Evolutionary conservation across 2,888 invertebrate genomes (phyloP).

Genomic region (Zaprionus obscuricornis): DNA sequence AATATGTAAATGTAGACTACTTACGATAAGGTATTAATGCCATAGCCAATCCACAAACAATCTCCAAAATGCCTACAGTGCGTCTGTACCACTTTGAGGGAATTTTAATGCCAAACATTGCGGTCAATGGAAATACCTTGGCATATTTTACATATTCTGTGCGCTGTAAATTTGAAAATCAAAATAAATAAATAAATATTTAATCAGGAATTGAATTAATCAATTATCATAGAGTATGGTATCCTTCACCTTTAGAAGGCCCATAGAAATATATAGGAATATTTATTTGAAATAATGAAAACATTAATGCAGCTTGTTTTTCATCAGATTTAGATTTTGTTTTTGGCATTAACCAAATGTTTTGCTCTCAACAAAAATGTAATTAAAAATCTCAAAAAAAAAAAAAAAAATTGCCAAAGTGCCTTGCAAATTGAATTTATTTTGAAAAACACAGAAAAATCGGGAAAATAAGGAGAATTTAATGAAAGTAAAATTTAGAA

Average conservation of each 20-base stretch:
- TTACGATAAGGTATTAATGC: conserved; percentile 93
- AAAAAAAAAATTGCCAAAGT: conserved; percentile 5
- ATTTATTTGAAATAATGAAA: neutral
- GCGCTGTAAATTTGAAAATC: conserved; percentile 87
- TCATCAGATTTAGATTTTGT: too few species aligned
- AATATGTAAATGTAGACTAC: conserved; percentile 74
- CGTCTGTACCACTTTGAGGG: conserved; percentile 96
- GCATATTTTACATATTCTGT: conserved; percentile 98
- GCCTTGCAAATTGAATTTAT: conserved; percentile 6
- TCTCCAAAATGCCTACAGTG: conserved; percentile 92
- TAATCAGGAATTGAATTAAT: too few species aligned
- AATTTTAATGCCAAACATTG: conserved; percentile 92
- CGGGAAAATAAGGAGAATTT: conserved; percentile 20
- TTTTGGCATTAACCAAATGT: too few species aligned
- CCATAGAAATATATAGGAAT: too few species aligned
- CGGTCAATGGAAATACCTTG: conserved; percentile 95
- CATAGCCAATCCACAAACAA: conserved; percentile 92
- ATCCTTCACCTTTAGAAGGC: too few species aligned
- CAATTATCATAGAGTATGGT: too few species aligned
- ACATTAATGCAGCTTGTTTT: too few species aligned
- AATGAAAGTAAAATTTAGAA: too few species aligned
- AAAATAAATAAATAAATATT: too few species aligned
- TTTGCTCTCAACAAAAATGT: too few species aligned
- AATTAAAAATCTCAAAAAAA: too few species aligned
- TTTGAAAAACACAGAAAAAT: conserved; percentile 22